Conservation (phyloP, 2,797 vertebrate genomes). For the Capromys pilorides region DNA sequence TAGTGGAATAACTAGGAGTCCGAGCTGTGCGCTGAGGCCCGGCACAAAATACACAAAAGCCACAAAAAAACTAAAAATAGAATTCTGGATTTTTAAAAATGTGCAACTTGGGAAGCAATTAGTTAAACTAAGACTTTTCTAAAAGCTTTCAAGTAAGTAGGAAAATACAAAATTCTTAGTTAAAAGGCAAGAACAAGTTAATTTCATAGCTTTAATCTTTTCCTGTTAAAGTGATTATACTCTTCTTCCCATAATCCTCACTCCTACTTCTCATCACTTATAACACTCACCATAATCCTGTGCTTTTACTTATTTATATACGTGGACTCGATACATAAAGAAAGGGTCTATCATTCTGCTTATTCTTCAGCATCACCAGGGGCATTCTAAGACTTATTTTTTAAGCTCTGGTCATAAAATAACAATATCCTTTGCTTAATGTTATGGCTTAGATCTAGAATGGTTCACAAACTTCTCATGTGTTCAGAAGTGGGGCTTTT, state of each 20-base stretch:
- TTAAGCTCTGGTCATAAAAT: background rate
- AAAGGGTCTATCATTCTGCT: background rate
- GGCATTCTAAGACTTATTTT: background rate
- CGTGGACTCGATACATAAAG: background rate
- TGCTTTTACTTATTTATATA: background rate
- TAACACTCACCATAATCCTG: background rate
- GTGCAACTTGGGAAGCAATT: background rate
- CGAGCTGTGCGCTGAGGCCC: too few relatives aligned
- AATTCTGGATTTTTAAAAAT: constrained; percentile 8
- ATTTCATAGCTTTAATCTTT: background rate
- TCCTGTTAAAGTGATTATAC: background rate
- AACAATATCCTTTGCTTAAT: background rate
- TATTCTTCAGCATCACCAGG: background rate
- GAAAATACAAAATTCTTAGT: constrained; percentile 32
- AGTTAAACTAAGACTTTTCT: constrained; percentile 30
- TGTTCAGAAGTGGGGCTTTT: background rate
- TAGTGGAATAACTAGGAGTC: too few relatives aligned
- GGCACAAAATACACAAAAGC: too few relatives aligned
- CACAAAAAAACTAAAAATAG: too few relatives aligned
- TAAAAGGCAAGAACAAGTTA: background rate
- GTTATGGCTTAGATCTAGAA: background rate
- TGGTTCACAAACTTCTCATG: background rate
- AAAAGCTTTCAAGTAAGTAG: constrained; percentile 37
- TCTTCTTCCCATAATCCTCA: background rate
- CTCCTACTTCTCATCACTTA: background rate